Percentiles rank a stretch among this genome's conserved stretches.
These are phyloP conservation scores for Pinna nobilis DNA, from an alignment of 1,140 invertebrate species.

Conservation along the genomic window DNA sequence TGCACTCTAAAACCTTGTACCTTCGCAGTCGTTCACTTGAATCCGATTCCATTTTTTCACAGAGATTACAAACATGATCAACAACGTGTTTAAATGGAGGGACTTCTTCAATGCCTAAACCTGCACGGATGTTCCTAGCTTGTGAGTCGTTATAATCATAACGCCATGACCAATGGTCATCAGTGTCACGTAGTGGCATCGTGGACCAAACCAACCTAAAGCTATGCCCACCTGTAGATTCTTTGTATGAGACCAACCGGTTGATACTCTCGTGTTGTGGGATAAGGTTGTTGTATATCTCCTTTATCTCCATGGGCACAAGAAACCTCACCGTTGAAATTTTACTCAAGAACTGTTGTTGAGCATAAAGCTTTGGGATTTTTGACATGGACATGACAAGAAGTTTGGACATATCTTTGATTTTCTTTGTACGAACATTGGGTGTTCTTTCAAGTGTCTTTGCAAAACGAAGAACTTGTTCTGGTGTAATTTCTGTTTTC, in stretches of 20 bases:
- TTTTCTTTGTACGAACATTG: neutral
- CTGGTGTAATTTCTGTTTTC: constrained; percentile 27
- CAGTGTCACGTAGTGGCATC: no score
- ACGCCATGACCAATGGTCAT: no score
- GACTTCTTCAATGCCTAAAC: no score
- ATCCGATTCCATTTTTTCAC: neutral
- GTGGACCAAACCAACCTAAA: no score
- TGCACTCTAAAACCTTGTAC: neutral
- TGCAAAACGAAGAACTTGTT: constrained; percentile 34
- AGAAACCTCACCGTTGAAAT: neutral
- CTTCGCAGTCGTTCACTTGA: no score
- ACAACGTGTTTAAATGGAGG: no score
- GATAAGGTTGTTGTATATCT: neutral
- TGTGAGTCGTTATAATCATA: no score
- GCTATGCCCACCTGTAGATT: no score
- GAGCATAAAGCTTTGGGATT: neutral
- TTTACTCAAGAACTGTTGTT: no score
- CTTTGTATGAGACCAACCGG: no score
- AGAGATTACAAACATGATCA: neutral
- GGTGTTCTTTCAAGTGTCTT: neutral
- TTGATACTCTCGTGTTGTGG: no score
- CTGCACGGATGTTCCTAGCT: no score
- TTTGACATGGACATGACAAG: neutral
- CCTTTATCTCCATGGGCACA: neutral
- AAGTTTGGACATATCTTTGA: neutral